Conservation (phyloP, 1,140 invertebrate species). For the Ips typographus region DNA sequence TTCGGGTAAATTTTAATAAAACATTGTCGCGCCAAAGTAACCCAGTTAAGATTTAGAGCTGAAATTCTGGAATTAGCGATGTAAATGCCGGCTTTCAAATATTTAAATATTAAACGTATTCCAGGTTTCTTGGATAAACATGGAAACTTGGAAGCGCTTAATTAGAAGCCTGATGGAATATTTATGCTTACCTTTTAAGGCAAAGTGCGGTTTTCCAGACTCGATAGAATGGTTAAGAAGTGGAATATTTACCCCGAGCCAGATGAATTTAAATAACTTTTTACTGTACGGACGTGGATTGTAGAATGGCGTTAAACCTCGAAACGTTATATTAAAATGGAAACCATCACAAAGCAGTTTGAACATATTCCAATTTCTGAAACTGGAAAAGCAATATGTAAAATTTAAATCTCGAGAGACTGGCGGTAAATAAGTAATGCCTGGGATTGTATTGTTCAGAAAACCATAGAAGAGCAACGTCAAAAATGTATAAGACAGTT, state of each 20-base stretch:
- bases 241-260: no score
- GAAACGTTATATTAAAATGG: not conserved
- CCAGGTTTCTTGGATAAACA: conserved; percentile 13
- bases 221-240: not conserved
- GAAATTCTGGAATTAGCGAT: not conserved
- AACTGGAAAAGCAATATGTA: not conserved
- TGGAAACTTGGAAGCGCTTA: conserved; percentile 10
- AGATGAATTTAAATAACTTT: not conserved
- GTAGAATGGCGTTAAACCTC: not conserved
- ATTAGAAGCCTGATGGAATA: conserved; percentile 9
- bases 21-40: not conserved
- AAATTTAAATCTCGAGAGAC: not conserved
- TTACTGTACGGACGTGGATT: not conserved
- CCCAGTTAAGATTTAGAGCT: not conserved
- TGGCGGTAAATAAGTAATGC: no score
- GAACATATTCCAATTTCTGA: not conserved
- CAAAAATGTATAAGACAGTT: no score
- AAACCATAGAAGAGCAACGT: no score
- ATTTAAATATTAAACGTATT: conserved; percentile 8
- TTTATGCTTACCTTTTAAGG: conserved; percentile 9
- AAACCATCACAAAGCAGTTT: not conserved
- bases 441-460: no score
- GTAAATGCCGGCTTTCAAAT: not conserved
- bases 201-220: not conserved
- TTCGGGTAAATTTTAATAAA: no score